A percentile compares a stretch with the other conserved stretches of the same genome.
Evolutionary conservation across 2,888 invertebrate species (phyloP).

Genomic region (Oxyteleia sp.): DNA sequence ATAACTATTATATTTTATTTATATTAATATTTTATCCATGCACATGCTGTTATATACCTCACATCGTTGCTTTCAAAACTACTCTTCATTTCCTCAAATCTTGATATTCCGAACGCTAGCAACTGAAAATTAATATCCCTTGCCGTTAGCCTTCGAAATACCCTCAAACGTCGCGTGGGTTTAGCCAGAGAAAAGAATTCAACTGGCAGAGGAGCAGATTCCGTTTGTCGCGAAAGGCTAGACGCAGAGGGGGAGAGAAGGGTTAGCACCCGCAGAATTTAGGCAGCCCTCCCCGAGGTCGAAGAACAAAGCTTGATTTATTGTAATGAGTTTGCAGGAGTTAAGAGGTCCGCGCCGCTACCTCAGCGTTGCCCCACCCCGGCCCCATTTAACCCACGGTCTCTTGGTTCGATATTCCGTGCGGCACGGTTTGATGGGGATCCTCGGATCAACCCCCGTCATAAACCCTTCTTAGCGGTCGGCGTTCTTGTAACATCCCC

Average conservation of each 20-base stretch:
- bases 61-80: too few relatives aligned
- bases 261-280: slow-evolving; percentile 85
- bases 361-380: slow-evolving; percentile 53
- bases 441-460: slow-evolving; percentile 87
- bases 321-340: slow-evolving; percentile 88
- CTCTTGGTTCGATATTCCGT: slow-evolving; percentile 84
- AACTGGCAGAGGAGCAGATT: slow-evolving; percentile 46
- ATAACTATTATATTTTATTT: too few relatives aligned
- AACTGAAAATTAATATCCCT: background rate
- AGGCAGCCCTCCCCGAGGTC: slow-evolving; percentile 82
- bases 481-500: slow-evolving; percentile 79
- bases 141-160: slow-evolving; percentile 2
- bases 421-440: slow-evolving; percentile 86
- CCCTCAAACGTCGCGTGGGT: background rate
- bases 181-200: background rate
- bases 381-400: slow-evolving; percentile 52
- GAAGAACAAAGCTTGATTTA: slow-evolving; percentile 88
- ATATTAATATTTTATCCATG: too few relatives aligned
- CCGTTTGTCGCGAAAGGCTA: slow-evolving; percentile 73
- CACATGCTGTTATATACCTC: too few relatives aligned
- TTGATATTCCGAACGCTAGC: background rate
- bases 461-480: slow-evolving; percentile 87
- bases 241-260: slow-evolving; percentile 72
- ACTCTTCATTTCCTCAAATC: too few relatives aligned
- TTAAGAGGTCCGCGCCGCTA: slow-evolving; percentile 84